A percentile compares a stretch with the other conserved stretches of the same genome.
phyloP scores from a whole-genome alignment of 1,140 invertebrate species.

The Bombus consobrinus region DNA sequence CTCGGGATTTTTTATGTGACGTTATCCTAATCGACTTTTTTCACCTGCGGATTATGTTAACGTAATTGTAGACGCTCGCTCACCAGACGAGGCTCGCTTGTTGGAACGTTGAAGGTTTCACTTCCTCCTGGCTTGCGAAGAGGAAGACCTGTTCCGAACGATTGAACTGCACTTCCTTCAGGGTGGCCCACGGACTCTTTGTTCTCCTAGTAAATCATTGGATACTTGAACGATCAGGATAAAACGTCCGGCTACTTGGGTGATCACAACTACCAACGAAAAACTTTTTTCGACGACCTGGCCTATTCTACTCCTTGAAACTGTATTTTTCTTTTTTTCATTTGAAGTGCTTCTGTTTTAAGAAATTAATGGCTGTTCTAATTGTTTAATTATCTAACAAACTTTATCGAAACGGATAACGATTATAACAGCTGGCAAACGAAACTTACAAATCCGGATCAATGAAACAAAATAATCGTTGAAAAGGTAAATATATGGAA shows the following conservation, averaged over 20 bases:
- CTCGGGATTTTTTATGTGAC: background rate
- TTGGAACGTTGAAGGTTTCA: conserved; percentile 26
- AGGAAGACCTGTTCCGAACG: conserved; percentile 45
- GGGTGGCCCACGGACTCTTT: conserved; percentile 20
- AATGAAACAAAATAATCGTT: too few relatives aligned
- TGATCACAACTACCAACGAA: background rate
- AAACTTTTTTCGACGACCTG: background rate
- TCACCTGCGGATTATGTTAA: conserved; percentile 10
- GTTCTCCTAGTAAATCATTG: conserved; percentile 53
- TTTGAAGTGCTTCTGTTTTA: background rate
- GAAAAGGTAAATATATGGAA: too few relatives aligned
- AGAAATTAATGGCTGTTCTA: too few relatives aligned
- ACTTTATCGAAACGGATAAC: too few relatives aligned
- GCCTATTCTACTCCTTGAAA: background rate
- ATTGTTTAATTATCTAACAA: too few relatives aligned
- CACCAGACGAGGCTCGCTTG: background rate
- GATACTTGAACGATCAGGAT: background rate
- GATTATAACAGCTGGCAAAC: too few relatives aligned
- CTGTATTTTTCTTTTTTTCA: too few relatives aligned
- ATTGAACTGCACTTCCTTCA: conserved; percentile 57
- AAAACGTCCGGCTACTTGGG: background rate
- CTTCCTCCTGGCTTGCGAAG: conserved; percentile 10
- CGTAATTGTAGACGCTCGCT: conserved; percentile 29
- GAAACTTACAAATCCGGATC: too few relatives aligned
- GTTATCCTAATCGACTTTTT: conserved; percentile 6